Conservation (phyloP, 2,888 invertebrate genomes). For the Chromoteleia sp. region DNA sequence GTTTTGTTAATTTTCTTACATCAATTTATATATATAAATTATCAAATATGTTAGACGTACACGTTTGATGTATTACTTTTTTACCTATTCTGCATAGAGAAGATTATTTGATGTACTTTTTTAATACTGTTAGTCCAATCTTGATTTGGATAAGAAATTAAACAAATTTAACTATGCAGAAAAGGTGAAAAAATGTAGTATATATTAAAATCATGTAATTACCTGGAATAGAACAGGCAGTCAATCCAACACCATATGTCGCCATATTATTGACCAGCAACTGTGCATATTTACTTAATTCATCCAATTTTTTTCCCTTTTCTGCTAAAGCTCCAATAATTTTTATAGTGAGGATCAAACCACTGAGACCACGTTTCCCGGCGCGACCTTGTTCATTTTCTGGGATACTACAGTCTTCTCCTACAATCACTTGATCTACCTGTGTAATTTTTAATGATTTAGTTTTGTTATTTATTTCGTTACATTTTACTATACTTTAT, state of each 20-base stretch:
- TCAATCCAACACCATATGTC: conserved; percentile 89
- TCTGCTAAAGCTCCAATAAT: conserved; percentile 83
- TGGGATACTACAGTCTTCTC: conserved; percentile 83
- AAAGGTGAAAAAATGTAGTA: conserved; percentile 8
- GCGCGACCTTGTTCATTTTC: conserved; percentile 79
- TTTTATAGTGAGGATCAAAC: conserved; percentile 80
- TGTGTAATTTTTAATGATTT: conserved; percentile 49
- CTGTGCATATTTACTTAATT: conserved; percentile 83
- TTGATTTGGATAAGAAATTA: too few relatives aligned
- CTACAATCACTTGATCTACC: conserved; percentile 79
- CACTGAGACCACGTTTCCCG: conserved; percentile 85
- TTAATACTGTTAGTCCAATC: too few relatives aligned
- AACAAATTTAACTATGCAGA: too few relatives aligned
- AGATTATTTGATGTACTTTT: too few relatives aligned
- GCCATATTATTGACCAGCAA: conserved; percentile 86
- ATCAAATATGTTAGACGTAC: too few relatives aligned
- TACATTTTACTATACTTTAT: too few relatives aligned
- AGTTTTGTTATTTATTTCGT: background rate
- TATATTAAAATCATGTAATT: conserved; percentile 12
- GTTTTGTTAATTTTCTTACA: too few relatives aligned
- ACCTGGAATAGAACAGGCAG: conserved; percentile 89
- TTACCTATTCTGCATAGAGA: too few relatives aligned
- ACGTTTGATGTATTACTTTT: too few relatives aligned
- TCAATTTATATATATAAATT: too few relatives aligned
- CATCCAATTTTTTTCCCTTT: conserved; percentile 85